phyloP scores from a whole-genome alignment of 2,113 vertebrate species.

The Labeo rohita region DNA sequence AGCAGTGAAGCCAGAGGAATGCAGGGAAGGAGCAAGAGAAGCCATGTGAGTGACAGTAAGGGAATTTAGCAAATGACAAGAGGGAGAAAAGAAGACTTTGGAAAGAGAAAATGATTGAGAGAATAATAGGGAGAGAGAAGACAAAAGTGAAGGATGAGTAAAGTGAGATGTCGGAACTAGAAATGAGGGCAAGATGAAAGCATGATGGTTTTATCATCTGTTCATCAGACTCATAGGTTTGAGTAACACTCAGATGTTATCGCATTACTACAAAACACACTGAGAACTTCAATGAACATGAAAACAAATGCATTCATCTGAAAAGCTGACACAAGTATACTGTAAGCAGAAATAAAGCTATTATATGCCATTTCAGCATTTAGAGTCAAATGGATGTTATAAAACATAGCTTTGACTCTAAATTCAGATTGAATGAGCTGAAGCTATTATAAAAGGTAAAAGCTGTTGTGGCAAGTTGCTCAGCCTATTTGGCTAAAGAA shows the following conservation, averaged over 20 bases:
- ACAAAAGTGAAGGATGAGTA: slow-evolving; percentile 5
- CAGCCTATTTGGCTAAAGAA: no score
- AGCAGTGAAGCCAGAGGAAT: slow-evolving; percentile 50
- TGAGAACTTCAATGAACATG: slow-evolving; percentile 57
- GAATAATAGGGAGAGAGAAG: slow-evolving; percentile 5
- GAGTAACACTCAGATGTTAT: slow-evolving; percentile 39
- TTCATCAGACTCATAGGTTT: slow-evolving; percentile 52
- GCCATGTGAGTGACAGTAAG: background rate
- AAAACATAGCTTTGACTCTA: background rate
- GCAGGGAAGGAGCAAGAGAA: slow-evolving; percentile 38
- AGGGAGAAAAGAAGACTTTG: slow-evolving; percentile 10
- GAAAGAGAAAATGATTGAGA: slow-evolving; percentile 2
- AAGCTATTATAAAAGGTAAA: background rate
- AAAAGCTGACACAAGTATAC: background rate
- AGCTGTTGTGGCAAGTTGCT: background rate
- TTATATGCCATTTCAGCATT: background rate
- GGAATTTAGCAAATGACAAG: background rate
- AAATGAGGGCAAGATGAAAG: slow-evolving; percentile 27
- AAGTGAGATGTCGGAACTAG: slow-evolving; percentile 30
- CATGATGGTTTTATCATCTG: slow-evolving; percentile 48
- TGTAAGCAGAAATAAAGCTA: background rate
- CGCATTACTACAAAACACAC: slow-evolving; percentile 26
- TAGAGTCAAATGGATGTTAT: background rate
- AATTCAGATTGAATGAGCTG: background rate
- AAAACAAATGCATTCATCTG: slow-evolving; percentile 40